Conservation (phyloP, 2,113 vertebrate species). For the Cinclus mexicanus region DNA sequence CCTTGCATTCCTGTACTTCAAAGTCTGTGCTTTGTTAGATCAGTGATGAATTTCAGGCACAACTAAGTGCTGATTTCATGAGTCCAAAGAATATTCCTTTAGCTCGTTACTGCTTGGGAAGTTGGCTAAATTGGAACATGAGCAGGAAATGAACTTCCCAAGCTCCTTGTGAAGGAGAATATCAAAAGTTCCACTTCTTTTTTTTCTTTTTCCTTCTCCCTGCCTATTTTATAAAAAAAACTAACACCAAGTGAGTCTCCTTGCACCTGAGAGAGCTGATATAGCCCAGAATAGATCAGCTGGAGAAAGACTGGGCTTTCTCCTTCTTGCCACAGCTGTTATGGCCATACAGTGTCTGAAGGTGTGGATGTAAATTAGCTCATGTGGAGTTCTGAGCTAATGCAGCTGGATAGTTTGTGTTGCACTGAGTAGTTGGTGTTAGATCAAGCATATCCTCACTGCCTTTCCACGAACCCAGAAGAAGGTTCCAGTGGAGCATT, state of each 20-base stretch:
- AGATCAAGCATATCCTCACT: neutral
- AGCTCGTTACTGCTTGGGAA: neutral
- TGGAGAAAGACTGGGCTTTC: neutral
- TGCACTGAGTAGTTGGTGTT: neutral
- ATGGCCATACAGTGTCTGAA: neutral
- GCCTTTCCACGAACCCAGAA: neutral
- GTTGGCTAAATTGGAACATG: neutral
- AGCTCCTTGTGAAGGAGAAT: neutral
- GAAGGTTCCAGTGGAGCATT: neutral
- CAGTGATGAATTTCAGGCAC: neutral
- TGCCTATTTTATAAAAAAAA: neutral
- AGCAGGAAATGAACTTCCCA: neutral
- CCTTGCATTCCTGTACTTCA: neutral
- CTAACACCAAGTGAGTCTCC: neutral
- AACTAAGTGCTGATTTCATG: neutral
- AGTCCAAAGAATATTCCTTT: neutral
- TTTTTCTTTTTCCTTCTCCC: neutral
- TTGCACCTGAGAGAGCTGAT: neutral
- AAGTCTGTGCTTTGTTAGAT: neutral
- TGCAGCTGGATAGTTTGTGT: neutral
- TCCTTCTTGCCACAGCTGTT: neutral
- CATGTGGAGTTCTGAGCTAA: neutral
- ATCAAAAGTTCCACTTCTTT: neutral
- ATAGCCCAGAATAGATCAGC: neutral
- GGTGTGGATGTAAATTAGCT: neutral